Conservation (phyloP, 2,888 invertebrate genomes). For the Heterodera filipjevi region DNA sequence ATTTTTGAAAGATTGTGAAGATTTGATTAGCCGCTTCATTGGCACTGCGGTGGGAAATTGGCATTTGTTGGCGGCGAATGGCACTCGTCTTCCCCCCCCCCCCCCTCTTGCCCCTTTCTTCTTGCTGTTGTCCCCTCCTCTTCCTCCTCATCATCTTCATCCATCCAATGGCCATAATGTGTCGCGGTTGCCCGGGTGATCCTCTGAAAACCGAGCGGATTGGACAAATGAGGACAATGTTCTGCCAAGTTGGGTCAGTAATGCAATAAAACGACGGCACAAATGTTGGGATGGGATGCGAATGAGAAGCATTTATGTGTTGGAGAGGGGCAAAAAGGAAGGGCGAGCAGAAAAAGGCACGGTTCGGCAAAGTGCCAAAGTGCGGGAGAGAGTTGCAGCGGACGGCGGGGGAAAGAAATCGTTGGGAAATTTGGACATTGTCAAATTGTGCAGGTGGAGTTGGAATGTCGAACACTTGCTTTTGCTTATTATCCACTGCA, state of each 20-base stretch:
- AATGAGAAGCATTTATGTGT: not conserved
- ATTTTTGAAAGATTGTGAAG: not conserved
- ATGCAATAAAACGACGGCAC: constrained; percentile 10
- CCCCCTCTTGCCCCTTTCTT: not conserved
- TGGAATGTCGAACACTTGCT: too few relatives aligned
- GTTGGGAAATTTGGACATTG: too few relatives aligned
- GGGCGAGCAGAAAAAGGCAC: not conserved
- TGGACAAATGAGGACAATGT: not conserved
- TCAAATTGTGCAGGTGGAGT: too few relatives aligned
- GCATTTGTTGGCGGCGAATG: not conserved
- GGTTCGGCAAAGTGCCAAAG: not conserved
- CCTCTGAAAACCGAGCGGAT: not conserved
- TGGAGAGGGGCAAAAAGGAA: not conserved
- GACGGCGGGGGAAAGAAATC: too few relatives aligned
- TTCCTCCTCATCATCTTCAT: not conserved
- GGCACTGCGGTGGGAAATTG: not conserved
- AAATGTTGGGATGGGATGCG: constrained; percentile 9
- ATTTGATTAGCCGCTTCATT: not conserved
- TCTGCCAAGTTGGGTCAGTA: not conserved
- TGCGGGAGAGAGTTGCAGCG: too few relatives aligned
- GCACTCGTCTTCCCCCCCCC: not conserved
- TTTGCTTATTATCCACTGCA: too few relatives aligned
- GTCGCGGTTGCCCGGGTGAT: constrained; percentile 11
- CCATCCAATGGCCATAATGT: not conserved
- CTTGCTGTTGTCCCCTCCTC: not conserved